Evolutionary conservation across 2,113 vertebrate species (phyloP), one percentile per base, ranked within the genome.

Genomic region (Galbula dea): DNA sequence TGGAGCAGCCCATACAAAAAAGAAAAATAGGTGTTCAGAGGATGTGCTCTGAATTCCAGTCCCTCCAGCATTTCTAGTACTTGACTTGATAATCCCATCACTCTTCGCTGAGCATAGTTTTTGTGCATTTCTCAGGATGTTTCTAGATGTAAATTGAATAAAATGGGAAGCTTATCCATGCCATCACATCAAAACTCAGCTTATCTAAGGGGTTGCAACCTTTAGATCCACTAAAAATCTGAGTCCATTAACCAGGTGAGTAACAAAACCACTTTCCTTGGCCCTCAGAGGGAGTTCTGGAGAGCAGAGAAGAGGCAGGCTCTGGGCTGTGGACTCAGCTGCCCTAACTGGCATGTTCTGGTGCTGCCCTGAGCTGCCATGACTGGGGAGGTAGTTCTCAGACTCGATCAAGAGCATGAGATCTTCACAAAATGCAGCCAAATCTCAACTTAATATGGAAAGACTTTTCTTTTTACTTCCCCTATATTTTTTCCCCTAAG

Each of bases 101-200:
- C 63, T 77, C 75, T 72, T 59, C 6, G 17, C 55, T 63, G 63
- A 69, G 67, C 45, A 19, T 1, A 39, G 46, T 10, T 48, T 66
- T 77, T 71, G 59, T 58, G 36, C 68, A 13, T 83, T 92, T 77
- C 94, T 89, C 59, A n/a, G 43, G 52, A 57, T 54, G 85, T 29
- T 94, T 91, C 91, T 66, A 94, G 72, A 93, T 88, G 68, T 78
- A 72, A 86, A 72, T 27, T 88, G 78, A 94, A 88, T 69, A 92
- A 91, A 96, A 63, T 55, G 89, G 49, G 71, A 94, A 93, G 76
- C 75, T 68, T 87, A 87, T 89, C 72, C 48, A 13, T 77, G 72
- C 87, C 91, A 83, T 88, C 91, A 77, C 79, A 63, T 92, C 85
- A 89, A 82, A 82, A 73, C n/a, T 71, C 69, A 45, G 67, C 34